Conservation (phyloP, 2,797 vertebrate genomes). For the Molossus alvarezi region DNA sequence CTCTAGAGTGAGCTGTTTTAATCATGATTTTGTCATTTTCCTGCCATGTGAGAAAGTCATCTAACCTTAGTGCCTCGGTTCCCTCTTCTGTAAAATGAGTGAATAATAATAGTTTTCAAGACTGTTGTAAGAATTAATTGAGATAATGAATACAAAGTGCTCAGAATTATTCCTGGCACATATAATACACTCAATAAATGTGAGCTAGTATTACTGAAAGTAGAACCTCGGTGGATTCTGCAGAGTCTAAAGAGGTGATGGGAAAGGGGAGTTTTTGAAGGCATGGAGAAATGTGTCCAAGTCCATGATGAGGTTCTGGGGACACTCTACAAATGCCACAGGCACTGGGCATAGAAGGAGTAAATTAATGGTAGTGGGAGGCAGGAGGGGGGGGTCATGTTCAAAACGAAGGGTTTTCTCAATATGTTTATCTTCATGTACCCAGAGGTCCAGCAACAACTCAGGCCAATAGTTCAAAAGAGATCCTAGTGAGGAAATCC, state of each 20-base stretch:
- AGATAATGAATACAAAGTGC: background rate
- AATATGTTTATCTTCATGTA: background rate
- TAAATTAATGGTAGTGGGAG: background rate
- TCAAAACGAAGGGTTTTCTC: background rate
- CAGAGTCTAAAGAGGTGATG: background rate
- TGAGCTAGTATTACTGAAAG: background rate
- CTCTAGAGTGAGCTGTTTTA: background rate
- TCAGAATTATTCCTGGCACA: background rate
- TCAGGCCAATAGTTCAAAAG: conserved; percentile 29
- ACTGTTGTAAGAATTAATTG: background rate
- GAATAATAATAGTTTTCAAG: background rate
- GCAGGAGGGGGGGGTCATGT: rapidly evolving
- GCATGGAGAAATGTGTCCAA: background rate
- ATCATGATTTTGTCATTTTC: background rate
- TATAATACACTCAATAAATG: background rate
- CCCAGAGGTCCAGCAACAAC: background rate
- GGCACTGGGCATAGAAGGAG: background rate
- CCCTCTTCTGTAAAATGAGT: background rate
- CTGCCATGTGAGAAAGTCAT: background rate
- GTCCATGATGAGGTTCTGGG: background rate
- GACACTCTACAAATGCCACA: background rate
- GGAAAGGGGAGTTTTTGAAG: background rate
- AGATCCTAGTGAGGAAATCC: background rate
- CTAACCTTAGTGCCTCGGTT: background rate
- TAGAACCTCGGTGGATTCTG: conserved; percentile 1